Percentiles rank a stretch among this genome's conserved stretches.
phyloP scores from a whole-genome alignment of 1,140 invertebrate genomes.

The Pseudomyrmex sp. region DNA sequence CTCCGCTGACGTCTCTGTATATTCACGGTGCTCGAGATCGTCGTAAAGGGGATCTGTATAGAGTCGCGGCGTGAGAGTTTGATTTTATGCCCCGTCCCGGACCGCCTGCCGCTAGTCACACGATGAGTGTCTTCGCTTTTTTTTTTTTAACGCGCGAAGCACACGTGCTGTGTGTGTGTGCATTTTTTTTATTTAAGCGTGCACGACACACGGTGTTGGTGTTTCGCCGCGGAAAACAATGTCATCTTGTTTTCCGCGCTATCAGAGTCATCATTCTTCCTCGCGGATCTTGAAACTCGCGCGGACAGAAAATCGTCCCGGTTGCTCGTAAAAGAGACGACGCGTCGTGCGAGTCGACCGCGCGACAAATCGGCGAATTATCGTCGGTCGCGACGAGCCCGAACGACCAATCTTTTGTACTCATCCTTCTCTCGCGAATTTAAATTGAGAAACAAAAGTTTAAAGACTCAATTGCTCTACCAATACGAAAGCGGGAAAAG shows the following conservation, averaged over 20 bases:
- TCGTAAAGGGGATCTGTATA: conserved; percentile 63
- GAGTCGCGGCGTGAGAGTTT: conserved; percentile 59
- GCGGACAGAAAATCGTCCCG: not conserved
- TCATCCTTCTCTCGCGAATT: conserved; percentile 6
- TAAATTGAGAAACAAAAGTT: conserved; percentile 65
- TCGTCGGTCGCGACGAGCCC: conserved; percentile 29
- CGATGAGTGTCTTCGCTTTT: conserved; percentile 20
- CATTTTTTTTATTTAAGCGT: conserved; percentile 45
- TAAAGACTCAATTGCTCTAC: not conserved
- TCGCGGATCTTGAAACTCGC: conserved; percentile 12
- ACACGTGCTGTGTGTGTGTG: conserved; percentile 30
- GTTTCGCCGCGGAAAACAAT: conserved; percentile 16
- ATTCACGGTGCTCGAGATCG: conserved; percentile 57
- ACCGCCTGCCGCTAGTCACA: conserved; percentile 70
- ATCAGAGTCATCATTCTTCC: conserved; percentile 26
- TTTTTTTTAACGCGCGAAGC: conserved; percentile 33
- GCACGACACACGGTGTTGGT: conserved; percentile 11
- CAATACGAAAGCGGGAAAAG: not conserved
- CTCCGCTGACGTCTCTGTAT: conserved; percentile 72
- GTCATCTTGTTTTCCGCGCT: conserved; percentile 42
- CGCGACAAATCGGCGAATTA: conserved; percentile 70
- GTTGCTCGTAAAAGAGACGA: conserved; percentile 69
- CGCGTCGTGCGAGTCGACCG: conserved; percentile 61
- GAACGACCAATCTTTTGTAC: conserved; percentile 62
- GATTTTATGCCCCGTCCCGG: conserved; percentile 65